These are phyloP conservation scores for Spodoptera picta DNA, from an alignment of 2,888 invertebrate genomes.

Conservation along the genomic window DNA sequence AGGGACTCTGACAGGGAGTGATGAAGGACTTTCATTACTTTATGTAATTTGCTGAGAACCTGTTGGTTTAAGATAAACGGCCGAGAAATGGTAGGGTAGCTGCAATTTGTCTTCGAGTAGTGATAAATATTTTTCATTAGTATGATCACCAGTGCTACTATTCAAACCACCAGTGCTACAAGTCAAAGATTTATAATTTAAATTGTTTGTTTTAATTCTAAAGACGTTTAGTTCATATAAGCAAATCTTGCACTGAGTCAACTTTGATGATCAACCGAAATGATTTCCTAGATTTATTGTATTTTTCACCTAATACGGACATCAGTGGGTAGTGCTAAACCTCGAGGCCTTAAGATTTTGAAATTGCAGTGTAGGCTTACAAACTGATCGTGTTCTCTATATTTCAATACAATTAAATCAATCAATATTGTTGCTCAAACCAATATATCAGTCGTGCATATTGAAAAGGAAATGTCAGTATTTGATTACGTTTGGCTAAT, in stretches of 20 bases:
- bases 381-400: slow-evolving; percentile 30
- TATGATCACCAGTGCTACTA: slow-evolving; percentile 1
- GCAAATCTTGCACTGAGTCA: neutral
- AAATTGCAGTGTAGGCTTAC: slow-evolving; percentile 55
- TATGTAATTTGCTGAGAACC: slow-evolving; percentile 46
- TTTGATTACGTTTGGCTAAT: slow-evolving; percentile 54
- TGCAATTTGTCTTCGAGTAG: slow-evolving; percentile 8
- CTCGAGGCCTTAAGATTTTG: slow-evolving; percentile 42
- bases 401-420: slow-evolving; percentile 48
- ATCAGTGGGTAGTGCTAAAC: slow-evolving; percentile 36
- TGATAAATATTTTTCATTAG: slow-evolving; percentile 7
- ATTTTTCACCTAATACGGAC: slow-evolving; percentile 40
- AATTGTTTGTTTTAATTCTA: too few relatives aligned
- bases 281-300: slow-evolving; percentile 46
- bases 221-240: too few relatives aligned
- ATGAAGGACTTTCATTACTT: slow-evolving; percentile 50
- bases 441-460: slow-evolving; percentile 20
- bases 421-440: slow-evolving; percentile 36
- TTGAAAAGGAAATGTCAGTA: slow-evolving; percentile 52
- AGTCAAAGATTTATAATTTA: slow-evolving; percentile 1
- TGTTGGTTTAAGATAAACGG: slow-evolving; percentile 44
- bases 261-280: slow-evolving; percentile 28
- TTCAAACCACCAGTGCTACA: neutral
- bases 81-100: slow-evolving; percentile 24
- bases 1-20: slow-evolving; percentile 61